phyloP scores from a whole-genome alignment of 2,113 vertebrate species.

The Ceuthmochares aereus region DNA sequence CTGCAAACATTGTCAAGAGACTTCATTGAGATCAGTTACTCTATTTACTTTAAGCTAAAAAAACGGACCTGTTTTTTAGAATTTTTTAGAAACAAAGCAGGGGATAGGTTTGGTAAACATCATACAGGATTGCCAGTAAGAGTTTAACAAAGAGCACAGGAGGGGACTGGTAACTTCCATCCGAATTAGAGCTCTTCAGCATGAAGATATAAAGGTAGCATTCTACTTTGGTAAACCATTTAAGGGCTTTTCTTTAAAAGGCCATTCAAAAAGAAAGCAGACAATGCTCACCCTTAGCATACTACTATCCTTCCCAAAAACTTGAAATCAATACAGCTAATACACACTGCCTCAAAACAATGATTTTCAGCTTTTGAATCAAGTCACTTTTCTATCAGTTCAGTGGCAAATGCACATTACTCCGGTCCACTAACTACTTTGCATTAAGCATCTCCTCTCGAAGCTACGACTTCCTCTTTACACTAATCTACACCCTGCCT shows the following conservation, averaged over 20 bases:
- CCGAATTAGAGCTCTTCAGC: not conserved
- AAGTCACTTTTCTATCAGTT: not conserved
- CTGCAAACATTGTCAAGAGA: not conserved
- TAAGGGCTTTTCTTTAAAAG: not conserved
- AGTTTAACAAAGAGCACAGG: not conserved
- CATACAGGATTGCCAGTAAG: not conserved
- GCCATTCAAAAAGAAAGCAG: not conserved
- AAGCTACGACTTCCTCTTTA: not conserved
- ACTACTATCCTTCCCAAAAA: not conserved
- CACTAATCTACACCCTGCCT: not conserved
- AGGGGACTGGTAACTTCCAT: not conserved
- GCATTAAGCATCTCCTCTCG: not conserved
- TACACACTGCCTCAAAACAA: not conserved
- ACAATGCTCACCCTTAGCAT: not conserved
- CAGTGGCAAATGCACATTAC: not conserved
- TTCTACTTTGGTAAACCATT: not conserved
- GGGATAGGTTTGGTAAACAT: not conserved
- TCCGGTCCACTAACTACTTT: not conserved
- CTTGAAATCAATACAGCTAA: not conserved
- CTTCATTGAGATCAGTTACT: not conserved
- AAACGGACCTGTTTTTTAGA: not conserved
- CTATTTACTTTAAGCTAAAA: not conserved
- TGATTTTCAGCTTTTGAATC: not conserved
- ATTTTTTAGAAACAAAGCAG: not conserved
- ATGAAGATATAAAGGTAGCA: not conserved